phyloP scores from a whole-genome alignment of 2,888 invertebrate species.

The Allolobophora icterica region DNA sequence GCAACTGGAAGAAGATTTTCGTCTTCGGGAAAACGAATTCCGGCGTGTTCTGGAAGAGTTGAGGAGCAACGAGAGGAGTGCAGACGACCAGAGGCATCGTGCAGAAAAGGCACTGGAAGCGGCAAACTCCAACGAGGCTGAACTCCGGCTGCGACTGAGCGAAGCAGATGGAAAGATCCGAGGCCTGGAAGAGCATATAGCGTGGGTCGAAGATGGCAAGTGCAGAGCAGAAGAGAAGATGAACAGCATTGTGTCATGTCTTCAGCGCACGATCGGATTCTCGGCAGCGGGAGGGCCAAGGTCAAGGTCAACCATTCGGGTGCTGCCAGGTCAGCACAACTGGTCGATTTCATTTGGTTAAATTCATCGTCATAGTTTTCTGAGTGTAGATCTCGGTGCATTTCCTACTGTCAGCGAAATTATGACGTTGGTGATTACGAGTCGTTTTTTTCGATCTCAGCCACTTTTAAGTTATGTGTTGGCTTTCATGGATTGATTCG shows the following conservation, averaged over 20 bases:
- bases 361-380: neutral
- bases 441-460: neutral
- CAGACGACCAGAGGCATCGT: constrained; percentile 86
- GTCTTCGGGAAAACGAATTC: constrained; percentile 82
- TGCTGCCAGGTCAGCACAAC: constrained; percentile 47
- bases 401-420: neutral
- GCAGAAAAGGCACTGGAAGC: constrained; percentile 84
- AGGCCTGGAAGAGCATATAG: constrained; percentile 84
- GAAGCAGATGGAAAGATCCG: constrained; percentile 80
- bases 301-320: constrained; percentile 53
- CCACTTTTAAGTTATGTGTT: neutral
- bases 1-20: constrained; percentile 74
- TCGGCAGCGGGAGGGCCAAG: constrained; percentile 51
- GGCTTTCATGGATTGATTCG: neutral
- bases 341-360: neutral
- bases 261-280: constrained; percentile 86
- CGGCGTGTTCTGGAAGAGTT: constrained; percentile 86
- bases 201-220: constrained; percentile 71
- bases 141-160: constrained; percentile 52
- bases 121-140: constrained; percentile 81
- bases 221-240: constrained; percentile 86
- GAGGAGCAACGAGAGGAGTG: constrained; percentile 81
- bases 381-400: neutral
- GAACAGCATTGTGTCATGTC: constrained; percentile 81
- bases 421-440: neutral